Evolutionary conservation across 2,797 vertebrate genomes (phyloP).

Genomic region (Coccyzus lansbergi): DNA sequence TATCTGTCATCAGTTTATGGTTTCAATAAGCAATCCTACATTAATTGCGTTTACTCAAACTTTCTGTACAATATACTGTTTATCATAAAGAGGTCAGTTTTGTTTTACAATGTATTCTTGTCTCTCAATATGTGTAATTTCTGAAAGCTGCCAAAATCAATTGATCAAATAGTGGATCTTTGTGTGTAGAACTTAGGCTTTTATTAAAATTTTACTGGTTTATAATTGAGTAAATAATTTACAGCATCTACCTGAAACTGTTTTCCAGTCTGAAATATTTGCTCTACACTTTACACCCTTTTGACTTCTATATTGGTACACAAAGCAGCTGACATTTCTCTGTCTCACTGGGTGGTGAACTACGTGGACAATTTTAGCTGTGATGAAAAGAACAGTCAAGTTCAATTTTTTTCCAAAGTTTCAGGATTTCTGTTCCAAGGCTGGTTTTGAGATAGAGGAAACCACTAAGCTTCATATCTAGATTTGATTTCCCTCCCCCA

Average conservation of each 20-base stretch:
- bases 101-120: constrained; percentile 14
- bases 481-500: neutral
- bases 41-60: constrained; percentile 64
- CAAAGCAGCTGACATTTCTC: neutral
- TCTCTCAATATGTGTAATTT: constrained; percentile 2
- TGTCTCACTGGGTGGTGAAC: neutral
- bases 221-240: constrained; percentile 19
- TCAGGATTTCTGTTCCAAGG: neutral
- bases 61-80: constrained; percentile 35
- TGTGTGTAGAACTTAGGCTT: neutral
- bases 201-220: constrained; percentile 11
- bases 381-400: neutral
- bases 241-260: neutral
- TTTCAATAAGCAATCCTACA: constrained; percentile 70
- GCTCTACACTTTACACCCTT: neutral
- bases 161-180: constrained; percentile 3
- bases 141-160: constrained; percentile 24
- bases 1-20: constrained; percentile 80
- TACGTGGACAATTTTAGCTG: neutral
- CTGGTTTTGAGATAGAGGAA: neutral
- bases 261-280: constrained; percentile 22
- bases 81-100: constrained; percentile 63
- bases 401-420: neutral
- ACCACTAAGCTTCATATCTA: neutral
- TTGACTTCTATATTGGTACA: neutral